Evolutionary conservation across 1,140 invertebrate genomes (phyloP).

Genomic region (Conus betulinus): DNA sequence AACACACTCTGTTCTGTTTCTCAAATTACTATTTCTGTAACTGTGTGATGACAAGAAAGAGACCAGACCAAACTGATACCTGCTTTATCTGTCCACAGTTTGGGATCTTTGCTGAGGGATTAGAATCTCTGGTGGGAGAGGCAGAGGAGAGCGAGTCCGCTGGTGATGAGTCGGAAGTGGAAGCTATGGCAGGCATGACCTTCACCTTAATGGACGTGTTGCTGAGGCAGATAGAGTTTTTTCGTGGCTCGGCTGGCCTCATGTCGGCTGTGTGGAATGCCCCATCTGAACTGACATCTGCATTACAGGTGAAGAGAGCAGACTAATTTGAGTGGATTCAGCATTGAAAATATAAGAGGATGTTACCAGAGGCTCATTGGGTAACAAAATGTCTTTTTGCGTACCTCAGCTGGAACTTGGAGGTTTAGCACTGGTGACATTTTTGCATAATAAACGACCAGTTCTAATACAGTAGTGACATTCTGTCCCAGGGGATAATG

Average conservation of each 20-base stretch:
- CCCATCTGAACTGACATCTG: constrained; percentile 85
- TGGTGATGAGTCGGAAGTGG: constrained; percentile 36
- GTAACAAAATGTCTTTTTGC: too few relatives aligned
- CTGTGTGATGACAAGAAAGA: too few relatives aligned
- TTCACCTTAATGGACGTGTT: constrained; percentile 86
- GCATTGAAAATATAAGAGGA: background rate
- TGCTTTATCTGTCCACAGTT: constrained; percentile 78
- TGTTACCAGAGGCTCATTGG: too few relatives aligned
- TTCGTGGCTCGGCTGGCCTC: constrained; percentile 88
- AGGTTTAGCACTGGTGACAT: too few relatives aligned
- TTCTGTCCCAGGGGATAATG: too few relatives aligned
- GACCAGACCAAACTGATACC: too few relatives aligned
- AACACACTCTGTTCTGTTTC: too few relatives aligned
- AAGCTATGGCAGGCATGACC: constrained; percentile 90
- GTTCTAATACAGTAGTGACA: too few relatives aligned
- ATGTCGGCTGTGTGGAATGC: constrained; percentile 91
- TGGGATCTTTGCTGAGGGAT: constrained; percentile 87
- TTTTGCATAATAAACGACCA: too few relatives aligned
- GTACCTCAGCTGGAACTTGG: too few relatives aligned
- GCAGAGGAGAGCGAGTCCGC: constrained; percentile 46
- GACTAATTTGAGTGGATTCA: background rate
- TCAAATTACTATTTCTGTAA: too few relatives aligned
- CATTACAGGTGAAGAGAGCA: constrained; percentile 82
- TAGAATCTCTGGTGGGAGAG: constrained; percentile 80
- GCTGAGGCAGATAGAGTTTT: constrained; percentile 89